Evolutionary conservation across 2,797 vertebrate genomes (phyloP).

Genomic region (Muscicapa striata): DNA sequence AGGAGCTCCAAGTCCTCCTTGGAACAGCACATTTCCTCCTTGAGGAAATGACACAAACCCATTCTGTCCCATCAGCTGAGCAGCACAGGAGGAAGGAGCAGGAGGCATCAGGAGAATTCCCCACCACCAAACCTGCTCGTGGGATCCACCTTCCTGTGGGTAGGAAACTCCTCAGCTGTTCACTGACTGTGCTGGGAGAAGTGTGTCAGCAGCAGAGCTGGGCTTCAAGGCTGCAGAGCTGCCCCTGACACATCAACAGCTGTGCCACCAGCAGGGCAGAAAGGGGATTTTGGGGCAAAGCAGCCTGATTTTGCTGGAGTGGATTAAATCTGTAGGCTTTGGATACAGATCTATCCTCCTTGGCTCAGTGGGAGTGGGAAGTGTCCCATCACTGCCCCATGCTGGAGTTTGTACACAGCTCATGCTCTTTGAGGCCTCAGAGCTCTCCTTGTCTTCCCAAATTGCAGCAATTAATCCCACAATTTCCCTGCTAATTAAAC

Average conservation of each 20-base stretch:
- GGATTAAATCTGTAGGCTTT: fast-evolving
- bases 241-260: neutral
- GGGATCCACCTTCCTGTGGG: neutral
- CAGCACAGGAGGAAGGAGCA: neutral
- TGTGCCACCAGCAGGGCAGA: neutral
- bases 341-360: fast-evolving
- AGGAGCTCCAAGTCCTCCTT: conserved; percentile 39
- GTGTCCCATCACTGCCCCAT: fast-evolving
- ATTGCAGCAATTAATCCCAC: no score
- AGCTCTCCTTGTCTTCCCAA: fast-evolving
- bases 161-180: neutral
- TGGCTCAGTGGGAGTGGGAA: fast-evolving
- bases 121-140: neutral
- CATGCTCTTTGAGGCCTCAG: fast-evolving
- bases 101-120: neutral
- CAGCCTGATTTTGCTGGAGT: neutral
- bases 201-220: neutral
- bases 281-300: neutral
- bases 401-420: fast-evolving
- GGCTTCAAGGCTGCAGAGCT: neutral
- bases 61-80: neutral
- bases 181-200: neutral
- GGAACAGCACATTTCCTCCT: conserved; percentile 40
- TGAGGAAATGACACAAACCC: conserved; percentile 31
- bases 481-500: neutral